Evolutionary conservation across 2,888 invertebrate species (phyloP).

Genomic region (Brachyptera risi): DNA sequence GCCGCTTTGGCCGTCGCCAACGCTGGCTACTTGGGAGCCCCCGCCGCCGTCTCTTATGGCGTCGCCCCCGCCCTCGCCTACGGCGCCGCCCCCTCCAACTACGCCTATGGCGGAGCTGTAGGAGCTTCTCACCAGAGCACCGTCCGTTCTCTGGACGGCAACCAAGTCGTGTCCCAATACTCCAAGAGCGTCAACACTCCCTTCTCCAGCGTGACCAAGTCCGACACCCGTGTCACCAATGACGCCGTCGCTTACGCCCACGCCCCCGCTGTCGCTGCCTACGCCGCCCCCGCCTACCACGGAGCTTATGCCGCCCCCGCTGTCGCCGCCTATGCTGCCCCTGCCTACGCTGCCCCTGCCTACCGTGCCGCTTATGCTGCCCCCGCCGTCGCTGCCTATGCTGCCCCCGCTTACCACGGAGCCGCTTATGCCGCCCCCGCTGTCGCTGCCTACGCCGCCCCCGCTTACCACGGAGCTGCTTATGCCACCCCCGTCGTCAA

Average conservation of each 20-base stretch:
- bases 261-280: conserved; percentile 37
- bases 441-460: conserved; percentile 30
- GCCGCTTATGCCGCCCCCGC: conserved; percentile 37
- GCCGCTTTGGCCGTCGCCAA: conserved; percentile 31
- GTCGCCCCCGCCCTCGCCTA: conserved; percentile 38
- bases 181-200: conserved; percentile 57
- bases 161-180: conserved; percentile 53
- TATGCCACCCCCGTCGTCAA: conserved; percentile 33
- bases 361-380: conserved; percentile 19
- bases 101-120: conserved; percentile 34
- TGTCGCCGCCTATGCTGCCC: conserved; percentile 29
- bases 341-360: conserved; percentile 17
- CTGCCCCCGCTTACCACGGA: conserved; percentile 38
- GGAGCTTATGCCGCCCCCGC: conserved; percentile 38
- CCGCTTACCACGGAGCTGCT: conserved; percentile 27
- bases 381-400: conserved; percentile 26
- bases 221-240: conserved; percentile 55
- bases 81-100: conserved; percentile 26
- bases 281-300: no score
- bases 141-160: conserved; percentile 53
- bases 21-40: conserved; percentile 36
- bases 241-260: conserved; percentile 47
- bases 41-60: conserved; percentile 34
- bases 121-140: conserved; percentile 54
- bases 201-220: conserved; percentile 57